phyloP scores from a whole-genome alignment of 2,113 vertebrate species.

The Rhegmatorhina hoffmannsi region DNA sequence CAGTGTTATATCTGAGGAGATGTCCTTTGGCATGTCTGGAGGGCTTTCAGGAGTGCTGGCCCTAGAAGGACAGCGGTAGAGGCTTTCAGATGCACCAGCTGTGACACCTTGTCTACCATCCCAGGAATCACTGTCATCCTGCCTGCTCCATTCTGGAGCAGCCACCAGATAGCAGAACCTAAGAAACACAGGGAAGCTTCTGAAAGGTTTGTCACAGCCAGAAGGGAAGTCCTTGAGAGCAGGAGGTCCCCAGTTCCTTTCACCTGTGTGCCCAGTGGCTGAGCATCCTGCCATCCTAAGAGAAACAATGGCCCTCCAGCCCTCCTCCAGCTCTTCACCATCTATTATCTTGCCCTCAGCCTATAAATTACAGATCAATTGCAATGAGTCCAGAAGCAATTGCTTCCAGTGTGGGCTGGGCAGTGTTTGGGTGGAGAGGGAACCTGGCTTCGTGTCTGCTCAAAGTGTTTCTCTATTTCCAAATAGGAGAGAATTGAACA shows the following conservation, averaged over 20 bases:
- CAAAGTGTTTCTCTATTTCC: conserved; percentile 11
- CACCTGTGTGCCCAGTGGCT: background rate
- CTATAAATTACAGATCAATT: background rate
- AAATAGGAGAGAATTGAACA: conserved; percentile 30
- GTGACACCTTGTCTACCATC: background rate
- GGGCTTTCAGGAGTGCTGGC: background rate
- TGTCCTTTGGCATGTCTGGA: background rate
- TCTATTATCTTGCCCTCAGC: background rate
- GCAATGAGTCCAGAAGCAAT: background rate
- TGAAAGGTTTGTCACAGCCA: rapidly evolving
- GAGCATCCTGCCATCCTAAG: background rate
- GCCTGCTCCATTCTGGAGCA: background rate
- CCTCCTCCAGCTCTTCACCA: background rate
- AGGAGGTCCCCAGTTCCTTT: background rate
- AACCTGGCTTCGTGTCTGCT: background rate
- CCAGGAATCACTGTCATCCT: background rate
- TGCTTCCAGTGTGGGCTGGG: background rate
- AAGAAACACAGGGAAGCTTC: background rate
- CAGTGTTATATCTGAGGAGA: rapidly evolving
- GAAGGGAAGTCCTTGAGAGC: rapidly evolving
- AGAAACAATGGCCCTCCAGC: background rate
- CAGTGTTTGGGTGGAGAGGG: background rate
- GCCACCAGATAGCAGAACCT: rapidly evolving
- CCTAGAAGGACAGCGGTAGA: background rate
- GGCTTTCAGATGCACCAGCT: background rate